A percentile compares a stretch with the other conserved stretches of the same genome.
Conservation (phyloP, 2,797 vertebrate genomes). For the Liparis tanakae region DNA sequence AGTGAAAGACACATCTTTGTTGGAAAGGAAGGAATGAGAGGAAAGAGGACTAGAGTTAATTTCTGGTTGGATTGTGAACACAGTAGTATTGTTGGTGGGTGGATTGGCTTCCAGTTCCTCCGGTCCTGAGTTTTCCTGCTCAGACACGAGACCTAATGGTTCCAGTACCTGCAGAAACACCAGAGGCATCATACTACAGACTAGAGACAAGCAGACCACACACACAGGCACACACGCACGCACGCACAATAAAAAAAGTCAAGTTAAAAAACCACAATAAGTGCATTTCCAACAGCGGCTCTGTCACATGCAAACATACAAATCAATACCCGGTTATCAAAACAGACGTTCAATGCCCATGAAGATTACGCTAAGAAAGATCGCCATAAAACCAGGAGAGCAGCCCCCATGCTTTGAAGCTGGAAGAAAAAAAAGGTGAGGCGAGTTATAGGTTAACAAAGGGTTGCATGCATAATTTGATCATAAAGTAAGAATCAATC, state of each 20-base stretch:
- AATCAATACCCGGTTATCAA: slow-evolving; percentile 38
- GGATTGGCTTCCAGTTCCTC: slow-evolving; percentile 64
- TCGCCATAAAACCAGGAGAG: slow-evolving; percentile 41
- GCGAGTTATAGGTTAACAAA: slow-evolving; percentile 42
- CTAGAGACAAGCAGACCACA: slow-evolving; percentile 38
- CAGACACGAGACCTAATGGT: slow-evolving; percentile 78
- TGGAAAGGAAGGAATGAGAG: slow-evolving; percentile 47
- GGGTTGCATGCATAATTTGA: slow-evolving; percentile 48
- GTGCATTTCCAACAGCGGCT: slow-evolving; percentile 41
- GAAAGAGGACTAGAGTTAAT: slow-evolving; percentile 51
- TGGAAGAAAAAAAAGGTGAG: slow-evolving; percentile 42
- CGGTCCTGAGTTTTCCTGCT: slow-evolving; percentile 69
- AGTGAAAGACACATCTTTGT: slow-evolving; percentile 41
- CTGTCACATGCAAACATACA: slow-evolving; percentile 60
- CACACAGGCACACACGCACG: slow-evolving; percentile 8
- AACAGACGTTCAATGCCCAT: slow-evolving; percentile 32
- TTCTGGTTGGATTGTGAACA: slow-evolving; percentile 59
- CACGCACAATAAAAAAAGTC: slow-evolving; percentile 1
- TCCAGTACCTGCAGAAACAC: slow-evolving; percentile 87
- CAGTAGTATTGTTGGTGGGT: slow-evolving; percentile 45
- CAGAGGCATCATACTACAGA: slow-evolving; percentile 74
- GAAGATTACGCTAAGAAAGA: slow-evolving; percentile 29
- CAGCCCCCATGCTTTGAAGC: slow-evolving; percentile 59
- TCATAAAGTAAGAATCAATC: neutral
- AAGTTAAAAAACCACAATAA: slow-evolving; percentile 25